A percentile compares a stretch with the other conserved stretches of the same genome.
These are phyloP conservation scores for Gobio occitaniae DNA, from an alignment of 2,797 vertebrate species.

Conservation along the genomic window DNA sequence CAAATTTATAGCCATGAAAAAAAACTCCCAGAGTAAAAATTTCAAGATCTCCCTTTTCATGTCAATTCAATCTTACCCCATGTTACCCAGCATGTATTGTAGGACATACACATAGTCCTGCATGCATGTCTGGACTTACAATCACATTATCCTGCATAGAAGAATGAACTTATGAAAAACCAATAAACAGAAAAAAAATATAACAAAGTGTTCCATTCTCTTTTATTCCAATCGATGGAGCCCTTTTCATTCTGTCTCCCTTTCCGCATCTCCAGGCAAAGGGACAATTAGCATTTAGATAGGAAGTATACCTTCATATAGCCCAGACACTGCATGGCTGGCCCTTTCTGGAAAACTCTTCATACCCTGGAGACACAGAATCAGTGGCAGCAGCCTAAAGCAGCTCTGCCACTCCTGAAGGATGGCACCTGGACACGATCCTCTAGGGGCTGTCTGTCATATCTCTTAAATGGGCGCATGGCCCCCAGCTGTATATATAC, in stretches of 20 bases:
- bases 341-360: slow-evolving; percentile 35
- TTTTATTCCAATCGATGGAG: slow-evolving; percentile 26
- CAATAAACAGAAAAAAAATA: background rate
- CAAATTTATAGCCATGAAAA: background rate
- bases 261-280: slow-evolving; percentile 33
- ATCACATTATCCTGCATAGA: background rate
- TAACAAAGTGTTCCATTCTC: slow-evolving; percentile 32
- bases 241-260: slow-evolving; percentile 23
- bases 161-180: background rate
- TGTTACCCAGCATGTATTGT: background rate
- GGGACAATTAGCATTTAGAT: slow-evolving; percentile 66
- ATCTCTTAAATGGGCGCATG: slow-evolving; percentile 41
- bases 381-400: slow-evolving; percentile 24
- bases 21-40: background rate
- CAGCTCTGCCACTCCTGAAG: slow-evolving; percentile 33
- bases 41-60: background rate
- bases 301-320: slow-evolving; percentile 38
- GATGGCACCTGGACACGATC: slow-evolving; percentile 47
- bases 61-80: background rate
- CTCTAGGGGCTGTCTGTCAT: slow-evolving; percentile 47
- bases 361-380: slow-evolving; percentile 34
- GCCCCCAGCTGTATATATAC: slow-evolving; percentile 31
- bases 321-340: slow-evolving; percentile 26
- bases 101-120: background rate
- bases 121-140: background rate